phyloP scores from a whole-genome alignment of 2,113 vertebrate genomes.

The Petromus typicus region DNA sequence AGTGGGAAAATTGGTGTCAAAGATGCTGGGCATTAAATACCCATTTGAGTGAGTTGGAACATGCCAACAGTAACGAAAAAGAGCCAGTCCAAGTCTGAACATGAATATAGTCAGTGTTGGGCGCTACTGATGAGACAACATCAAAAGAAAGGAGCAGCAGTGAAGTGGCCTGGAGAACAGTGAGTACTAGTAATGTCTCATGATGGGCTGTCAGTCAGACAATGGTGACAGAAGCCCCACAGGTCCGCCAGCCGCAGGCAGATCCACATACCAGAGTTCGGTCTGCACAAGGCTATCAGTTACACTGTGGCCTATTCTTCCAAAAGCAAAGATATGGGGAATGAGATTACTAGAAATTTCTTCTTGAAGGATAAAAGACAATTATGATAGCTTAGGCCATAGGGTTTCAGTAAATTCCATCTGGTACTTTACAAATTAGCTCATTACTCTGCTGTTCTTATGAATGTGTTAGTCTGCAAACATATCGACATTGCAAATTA shows the following conservation, averaged over 20 bases:
- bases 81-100: background rate
- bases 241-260: background rate
- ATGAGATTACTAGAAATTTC: background rate
- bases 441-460: slow-evolving; percentile 80
- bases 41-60: background rate
- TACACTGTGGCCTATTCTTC: background rate
- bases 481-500: slow-evolving; percentile 63
- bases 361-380: slow-evolving; percentile 51
- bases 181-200: background rate
- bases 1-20: background rate
- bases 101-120: background rate
- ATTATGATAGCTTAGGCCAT: slow-evolving; percentile 68
- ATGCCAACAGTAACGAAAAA: background rate
- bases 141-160: background rate
- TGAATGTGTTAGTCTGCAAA: slow-evolving; percentile 68
- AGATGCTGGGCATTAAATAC: background rate
- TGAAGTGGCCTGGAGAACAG: background rate
- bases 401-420: slow-evolving; percentile 82
- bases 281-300: background rate
- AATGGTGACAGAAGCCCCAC: too few species aligned
- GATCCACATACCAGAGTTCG: background rate
- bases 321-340: slow-evolving; percentile 13
- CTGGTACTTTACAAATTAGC: slow-evolving; percentile 82
- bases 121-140: background rate
- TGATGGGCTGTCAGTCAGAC: background rate